A percentile compares a stretch with the other conserved stretches of the same genome.
phyloP scores from a whole-genome alignment of 2,113 vertebrate species.

The Poecilia latipinna region DNA sequence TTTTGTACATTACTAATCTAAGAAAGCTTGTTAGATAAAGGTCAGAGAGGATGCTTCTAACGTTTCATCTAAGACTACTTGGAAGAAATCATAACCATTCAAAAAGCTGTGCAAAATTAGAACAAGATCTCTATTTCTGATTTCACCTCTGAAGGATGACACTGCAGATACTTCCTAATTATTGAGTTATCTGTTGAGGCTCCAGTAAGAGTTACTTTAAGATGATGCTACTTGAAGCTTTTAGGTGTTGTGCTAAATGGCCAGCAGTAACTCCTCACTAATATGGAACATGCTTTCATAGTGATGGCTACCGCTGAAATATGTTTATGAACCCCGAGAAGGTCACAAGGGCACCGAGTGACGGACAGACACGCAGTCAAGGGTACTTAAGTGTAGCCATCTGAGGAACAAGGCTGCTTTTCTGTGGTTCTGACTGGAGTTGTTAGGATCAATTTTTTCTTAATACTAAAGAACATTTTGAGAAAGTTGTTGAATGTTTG shows the following conservation, averaged over 20 bases:
- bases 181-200: constrained; percentile 38
- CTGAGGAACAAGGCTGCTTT: constrained; percentile 64
- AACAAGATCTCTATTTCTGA: background rate
- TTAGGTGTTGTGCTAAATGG: constrained; percentile 70
- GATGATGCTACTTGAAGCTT: constrained; percentile 64
- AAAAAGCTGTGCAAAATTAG: background rate
- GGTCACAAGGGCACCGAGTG: constrained; percentile 50
- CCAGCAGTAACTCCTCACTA: constrained; percentile 77
- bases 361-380: constrained; percentile 53
- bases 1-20: too few species aligned
- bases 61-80: too few species aligned
- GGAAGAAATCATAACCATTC: background rate
- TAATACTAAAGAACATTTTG: constrained; percentile 69
- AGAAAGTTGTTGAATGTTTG: constrained; percentile 71
- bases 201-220: constrained; percentile 56
- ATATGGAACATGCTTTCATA: constrained; percentile 71
- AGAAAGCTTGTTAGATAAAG: too few species aligned
- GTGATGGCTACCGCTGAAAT: constrained; percentile 61
- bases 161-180: background rate
- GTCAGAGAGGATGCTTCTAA: too few species aligned
- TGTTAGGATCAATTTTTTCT: constrained; percentile 79
- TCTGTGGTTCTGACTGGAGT: constrained; percentile 57
- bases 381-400: constrained; percentile 47
- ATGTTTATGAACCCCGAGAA: constrained; percentile 57
- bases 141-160: background rate